Base-by-base conservation (phyloP, 1,140 invertebrate genomes). In the Homarus americanus region DNA sequence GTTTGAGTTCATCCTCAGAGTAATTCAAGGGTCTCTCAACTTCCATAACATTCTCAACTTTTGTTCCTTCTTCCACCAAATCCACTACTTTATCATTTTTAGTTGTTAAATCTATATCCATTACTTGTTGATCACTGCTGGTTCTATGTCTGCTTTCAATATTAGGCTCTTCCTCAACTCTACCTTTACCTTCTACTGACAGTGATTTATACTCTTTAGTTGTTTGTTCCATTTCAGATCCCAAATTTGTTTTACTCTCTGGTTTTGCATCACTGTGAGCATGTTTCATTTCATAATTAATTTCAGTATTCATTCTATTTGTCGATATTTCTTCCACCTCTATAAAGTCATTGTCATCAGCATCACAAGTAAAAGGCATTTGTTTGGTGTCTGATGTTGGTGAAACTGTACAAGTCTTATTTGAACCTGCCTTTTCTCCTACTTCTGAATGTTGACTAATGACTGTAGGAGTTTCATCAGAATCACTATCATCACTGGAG, bases 1-100 rank as follows among this genome's bases (percentile, higher is more conserved):
- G 90, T 83, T 93, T 91, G 9, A 93, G 89, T 90, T 92, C 92
- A 83, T 93, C 92, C 53, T 86, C 75, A 0, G 91, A 79, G 28
- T 85, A 84, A 1, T 88, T 72, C 17, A 88, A 34, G 36, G 91
- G 91, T 44, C 73, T 83, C 40, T 92, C 91, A 84, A 80, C 12
- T 15, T 12, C 73, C 72, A 34, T 20, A n/a, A 41, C 36, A 82
- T 36, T 9, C 10, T 63, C 28, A 44, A 36, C n/a, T 69, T 88
- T 58, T 75, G 38, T 49, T 34, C 34, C 82, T 69, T 40, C n/a
- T n/a, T 40, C 40, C 34, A 32, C 10, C n/a, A 32, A 69, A 32
- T 53, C 66, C 36, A 28, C 4, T 34, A n/a, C 41, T 49, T 28
- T 24, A 69, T 69, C n/a, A 15, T 24, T 0, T 1, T 49, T 53